phyloP scores from a whole-genome alignment of 92 coral and sea anemone species.

The Porites rus region DNA sequence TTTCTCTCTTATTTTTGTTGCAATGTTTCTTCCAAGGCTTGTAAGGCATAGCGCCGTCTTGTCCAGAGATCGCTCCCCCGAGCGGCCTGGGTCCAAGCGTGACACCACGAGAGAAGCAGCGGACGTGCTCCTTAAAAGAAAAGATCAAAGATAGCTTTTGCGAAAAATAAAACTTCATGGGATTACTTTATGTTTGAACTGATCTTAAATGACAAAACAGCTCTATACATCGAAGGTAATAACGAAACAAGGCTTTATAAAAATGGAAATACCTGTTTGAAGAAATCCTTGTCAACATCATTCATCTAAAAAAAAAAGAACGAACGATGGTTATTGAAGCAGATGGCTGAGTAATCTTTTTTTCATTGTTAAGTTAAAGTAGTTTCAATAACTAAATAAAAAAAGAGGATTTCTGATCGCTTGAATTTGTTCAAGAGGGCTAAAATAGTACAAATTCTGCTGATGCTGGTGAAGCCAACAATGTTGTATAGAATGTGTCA shows the following conservation, averaged over 20 bases:
- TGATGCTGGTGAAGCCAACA: no score
- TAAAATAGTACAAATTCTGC: no score
- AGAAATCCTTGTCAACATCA: slow-evolving; percentile 81
- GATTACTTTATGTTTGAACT: not conserved
- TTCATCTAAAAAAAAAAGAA: slow-evolving; percentile 42
- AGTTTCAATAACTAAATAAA: no score
- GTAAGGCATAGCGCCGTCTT: slow-evolving; percentile 57
- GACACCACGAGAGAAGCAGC: slow-evolving; percentile 69
- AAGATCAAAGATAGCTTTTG: not conserved
- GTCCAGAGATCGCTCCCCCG: slow-evolving; percentile 40
- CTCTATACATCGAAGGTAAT: not conserved
- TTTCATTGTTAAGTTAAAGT: no score
- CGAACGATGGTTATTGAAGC: not conserved
- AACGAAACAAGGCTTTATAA: not conserved
- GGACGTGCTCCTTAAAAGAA: slow-evolving; percentile 69
- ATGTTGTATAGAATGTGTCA: not conserved
- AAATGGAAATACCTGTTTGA: slow-evolving; percentile 71
- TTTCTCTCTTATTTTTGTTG: slow-evolving; percentile 90
- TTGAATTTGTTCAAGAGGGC: no score
- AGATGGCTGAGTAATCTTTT: not conserved
- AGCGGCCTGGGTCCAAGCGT: slow-evolving; percentile 48
- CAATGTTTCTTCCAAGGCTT: slow-evolving; percentile 98
- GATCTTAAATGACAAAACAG: not conserved
- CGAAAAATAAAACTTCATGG: not conserved
- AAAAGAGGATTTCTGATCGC: no score